Evolutionary conservation across 1,140 invertebrate genomes (phyloP).

Genomic region (Drosophila persimilis): DNA sequence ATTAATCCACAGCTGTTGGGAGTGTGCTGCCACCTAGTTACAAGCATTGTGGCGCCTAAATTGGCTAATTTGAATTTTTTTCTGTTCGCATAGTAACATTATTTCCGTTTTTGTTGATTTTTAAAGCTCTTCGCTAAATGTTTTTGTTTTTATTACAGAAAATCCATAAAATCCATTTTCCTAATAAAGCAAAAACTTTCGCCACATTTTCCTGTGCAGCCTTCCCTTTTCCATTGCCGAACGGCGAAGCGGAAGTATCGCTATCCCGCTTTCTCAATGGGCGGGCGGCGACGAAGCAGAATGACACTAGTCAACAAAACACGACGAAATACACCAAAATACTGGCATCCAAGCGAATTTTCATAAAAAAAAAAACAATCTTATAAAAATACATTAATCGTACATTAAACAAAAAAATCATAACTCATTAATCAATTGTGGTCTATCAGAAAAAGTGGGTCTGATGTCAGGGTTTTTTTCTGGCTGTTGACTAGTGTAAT

Average conservation of each 20-base stretch:
- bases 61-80: background rate
- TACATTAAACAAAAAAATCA: too few species aligned
- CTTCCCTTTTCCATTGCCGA: slow-evolving; percentile 10
- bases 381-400: too few species aligned
- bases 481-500: slow-evolving; percentile 59
- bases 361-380: too few species aligned
- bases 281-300: slow-evolving; percentile 56
- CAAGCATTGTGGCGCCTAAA: background rate
- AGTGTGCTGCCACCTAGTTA: slow-evolving; percentile 5
- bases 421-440: too few species aligned
- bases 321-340: too few species aligned
- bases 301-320: slow-evolving; percentile 6
- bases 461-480: background rate
- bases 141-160: background rate
- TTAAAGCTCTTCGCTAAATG: background rate
- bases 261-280: slow-evolving; percentile 50
- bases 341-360: too few species aligned
- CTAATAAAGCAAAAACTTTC: slow-evolving; percentile 16
- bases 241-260: slow-evolving; percentile 54
- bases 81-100: too few species aligned
- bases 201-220: slow-evolving; percentile 35
- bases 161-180: slow-evolving; percentile 2
- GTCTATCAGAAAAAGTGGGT: too few species aligned
- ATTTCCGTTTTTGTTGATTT: too few species aligned
- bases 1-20: slow-evolving; percentile 5